Evolutionary conservation across 30 jellyfish, hydroid and myxozoan genomes (phyloP), one percentile per base, ranked within the genome.

Genomic region (Mastigias papua): DNA sequence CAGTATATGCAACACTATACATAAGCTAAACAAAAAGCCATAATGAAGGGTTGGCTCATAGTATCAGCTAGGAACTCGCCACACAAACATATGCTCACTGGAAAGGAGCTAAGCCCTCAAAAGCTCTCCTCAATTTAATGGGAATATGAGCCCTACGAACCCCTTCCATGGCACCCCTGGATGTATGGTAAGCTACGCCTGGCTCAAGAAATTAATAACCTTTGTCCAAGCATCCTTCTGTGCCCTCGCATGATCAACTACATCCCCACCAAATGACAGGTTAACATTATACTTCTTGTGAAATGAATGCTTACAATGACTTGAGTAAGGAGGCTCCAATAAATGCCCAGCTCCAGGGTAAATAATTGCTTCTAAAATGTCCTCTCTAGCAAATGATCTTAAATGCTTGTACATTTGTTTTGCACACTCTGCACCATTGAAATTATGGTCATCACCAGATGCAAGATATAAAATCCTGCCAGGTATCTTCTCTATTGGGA

Each of bases 321-420:
- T 92, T 87, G 76, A 69, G 61, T 54, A 73, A 1, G 97, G 93
- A 58, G 97, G 93, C 48, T 89, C 93, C 10, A 89, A 34, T 19
- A 89, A 75, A 89, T 89, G 97, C 2, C 97, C 97, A 2, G 97
- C 60, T 58, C 73, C 63, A 16, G 93, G 97, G 48, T 89, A 89
- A 0, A 68, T 5, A 15, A 81, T 20, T 13, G 15, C 0, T 25
- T 28, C 60, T 5, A 73, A 3, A 1, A 51, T 72, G 19, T 67
- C 77, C 48, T 31, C 58, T 27, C 57, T 51, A 11, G 80, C 81
- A 70, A n/a, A 37, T 15, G 46, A 42, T 62, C 16, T 9, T 82
- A 76, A n/a, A 17, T 42, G 35, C 31, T 34, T 49, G 23, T n/a
- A 0, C 60, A 87, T 30, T 30, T 63, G 28, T 10, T 34, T 30